Evolutionary conservation across 2,888 invertebrate species (phyloP).

Genomic region (Agonopterix arenella): DNA sequence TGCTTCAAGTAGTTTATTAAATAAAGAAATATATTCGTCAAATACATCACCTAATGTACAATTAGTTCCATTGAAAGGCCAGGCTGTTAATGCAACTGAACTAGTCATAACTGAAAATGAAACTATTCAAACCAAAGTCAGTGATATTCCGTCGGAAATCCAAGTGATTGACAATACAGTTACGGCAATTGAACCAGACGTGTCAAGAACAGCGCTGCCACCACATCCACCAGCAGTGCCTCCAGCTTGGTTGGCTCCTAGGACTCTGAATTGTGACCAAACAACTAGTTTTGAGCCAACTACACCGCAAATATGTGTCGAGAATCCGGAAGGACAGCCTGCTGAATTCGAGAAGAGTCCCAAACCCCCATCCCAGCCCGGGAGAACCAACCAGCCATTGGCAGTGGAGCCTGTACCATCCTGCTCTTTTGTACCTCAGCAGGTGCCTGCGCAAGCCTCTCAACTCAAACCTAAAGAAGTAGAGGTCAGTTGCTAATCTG

Average conservation of each 20-base stretch:
- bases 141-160: slow-evolving; percentile 17
- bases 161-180: slow-evolving; percentile 20
- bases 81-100: slow-evolving; percentile 12
- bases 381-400: slow-evolving; percentile 22
- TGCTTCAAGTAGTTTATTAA: slow-evolving; percentile 24
- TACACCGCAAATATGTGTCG: slow-evolving; percentile 50
- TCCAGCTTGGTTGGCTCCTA: slow-evolving; percentile 52
- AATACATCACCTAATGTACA: not conserved
- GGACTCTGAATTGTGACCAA: slow-evolving; percentile 24
- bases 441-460: slow-evolving; percentile 19
- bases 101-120: slow-evolving; percentile 16
- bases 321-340: slow-evolving; percentile 40
- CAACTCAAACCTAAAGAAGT: slow-evolving; percentile 68
- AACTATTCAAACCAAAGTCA: slow-evolving; percentile 16
- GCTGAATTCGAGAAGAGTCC: slow-evolving; percentile 32
- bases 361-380: slow-evolving; percentile 31
- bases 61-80: not conserved
- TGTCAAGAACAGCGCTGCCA: slow-evolving; percentile 22
- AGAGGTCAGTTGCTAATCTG: slow-evolving; percentile 51
- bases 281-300: slow-evolving; percentile 20
- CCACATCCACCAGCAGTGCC: slow-evolving; percentile 64
- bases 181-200: slow-evolving; percentile 16
- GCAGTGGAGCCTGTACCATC: slow-evolving; percentile 51
- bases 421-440: slow-evolving; percentile 52
- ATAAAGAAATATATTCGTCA: slow-evolving; percentile 10